These are phyloP conservation scores for Euplexia lucipara DNA, from an alignment of 2,888 invertebrate species.

Conservation along the genomic window DNA sequence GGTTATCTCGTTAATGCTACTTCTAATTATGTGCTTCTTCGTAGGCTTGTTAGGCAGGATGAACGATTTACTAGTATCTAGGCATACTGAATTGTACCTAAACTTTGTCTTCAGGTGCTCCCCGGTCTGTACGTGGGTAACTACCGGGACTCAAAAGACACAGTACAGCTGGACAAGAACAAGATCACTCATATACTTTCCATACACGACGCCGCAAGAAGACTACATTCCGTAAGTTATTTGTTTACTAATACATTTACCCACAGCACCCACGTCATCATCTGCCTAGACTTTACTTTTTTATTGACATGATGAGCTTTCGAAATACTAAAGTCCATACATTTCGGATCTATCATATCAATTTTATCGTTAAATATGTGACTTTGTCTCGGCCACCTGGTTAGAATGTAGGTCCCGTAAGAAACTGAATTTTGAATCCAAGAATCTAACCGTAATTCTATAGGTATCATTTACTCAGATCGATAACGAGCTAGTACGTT, in stretches of 20 bases:
- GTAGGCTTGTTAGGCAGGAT: too few relatives aligned
- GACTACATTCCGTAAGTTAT: slow-evolving; percentile 95
- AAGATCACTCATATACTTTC: slow-evolving; percentile 98
- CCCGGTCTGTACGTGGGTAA: slow-evolving; percentile 98
- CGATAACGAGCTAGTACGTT: neutral
- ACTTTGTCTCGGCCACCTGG: too few relatives aligned
- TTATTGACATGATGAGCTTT: too few relatives aligned
- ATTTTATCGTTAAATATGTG: too few relatives aligned
- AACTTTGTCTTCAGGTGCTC: slow-evolving; percentile 93
- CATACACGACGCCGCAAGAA: slow-evolving; percentile 98
- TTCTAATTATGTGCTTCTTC: too few relatives aligned
- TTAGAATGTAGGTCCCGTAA: too few relatives aligned
- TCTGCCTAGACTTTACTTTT: too few relatives aligned
- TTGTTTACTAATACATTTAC: too few relatives aligned
- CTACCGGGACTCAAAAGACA: slow-evolving; percentile 98
- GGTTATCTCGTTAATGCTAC: too few relatives aligned
- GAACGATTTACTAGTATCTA: neutral
- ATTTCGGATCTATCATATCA: too few relatives aligned
- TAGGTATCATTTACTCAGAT: neutral
- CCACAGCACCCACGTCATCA: too few relatives aligned
- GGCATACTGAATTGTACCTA: neutral
- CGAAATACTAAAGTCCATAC: too few relatives aligned
- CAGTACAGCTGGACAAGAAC: slow-evolving; percentile 96
- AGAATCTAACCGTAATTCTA: neutral
- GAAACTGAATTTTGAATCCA: neutral